Percentiles rank a stretch among this genome's conserved stretches.
These are phyloP conservation scores for Pachyramphus minor DNA, from an alignment of 2,113 vertebrate species.

Conservation along the genomic window DNA sequence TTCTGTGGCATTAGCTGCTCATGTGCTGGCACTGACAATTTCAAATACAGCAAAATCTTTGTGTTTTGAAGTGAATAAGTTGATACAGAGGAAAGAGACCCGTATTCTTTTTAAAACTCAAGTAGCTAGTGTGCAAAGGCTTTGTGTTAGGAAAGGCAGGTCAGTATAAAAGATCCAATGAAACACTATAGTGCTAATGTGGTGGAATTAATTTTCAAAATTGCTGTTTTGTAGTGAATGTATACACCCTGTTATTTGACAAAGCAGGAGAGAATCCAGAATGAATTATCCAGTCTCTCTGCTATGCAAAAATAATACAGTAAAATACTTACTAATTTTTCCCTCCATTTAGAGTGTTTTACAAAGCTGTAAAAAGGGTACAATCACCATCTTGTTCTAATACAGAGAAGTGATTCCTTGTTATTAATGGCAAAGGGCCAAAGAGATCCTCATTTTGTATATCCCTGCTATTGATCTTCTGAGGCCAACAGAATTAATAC, in stretches of 20 bases:
- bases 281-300: background rate
- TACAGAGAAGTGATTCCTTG: constrained; percentile 4
- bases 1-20: background rate
- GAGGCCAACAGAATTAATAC: background rate
- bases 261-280: constrained; percentile 2
- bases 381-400: constrained; percentile 29
- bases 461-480: background rate
- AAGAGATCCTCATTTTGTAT: background rate
- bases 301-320: constrained; percentile 18
- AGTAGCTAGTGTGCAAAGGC: background rate
- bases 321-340: constrained; percentile 16
- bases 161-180: background rate
- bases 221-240: constrained; percentile 5
- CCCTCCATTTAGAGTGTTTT: background rate
- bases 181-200: background rate
- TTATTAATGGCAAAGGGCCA: constrained; percentile 38
- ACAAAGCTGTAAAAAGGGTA: constrained; percentile 10
- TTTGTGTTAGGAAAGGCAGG: background rate
- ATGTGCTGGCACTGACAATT: background rate
- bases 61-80: background rate
- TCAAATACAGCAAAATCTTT: constrained; percentile 10
- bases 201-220: constrained; percentile 32
- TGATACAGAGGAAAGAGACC: background rate
- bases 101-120: background rate
- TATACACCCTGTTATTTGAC: constrained; percentile 20